These are phyloP conservation scores for Coccyzus lansbergi DNA, from an alignment of 2,797 vertebrate species.

Conservation along the genomic window DNA sequence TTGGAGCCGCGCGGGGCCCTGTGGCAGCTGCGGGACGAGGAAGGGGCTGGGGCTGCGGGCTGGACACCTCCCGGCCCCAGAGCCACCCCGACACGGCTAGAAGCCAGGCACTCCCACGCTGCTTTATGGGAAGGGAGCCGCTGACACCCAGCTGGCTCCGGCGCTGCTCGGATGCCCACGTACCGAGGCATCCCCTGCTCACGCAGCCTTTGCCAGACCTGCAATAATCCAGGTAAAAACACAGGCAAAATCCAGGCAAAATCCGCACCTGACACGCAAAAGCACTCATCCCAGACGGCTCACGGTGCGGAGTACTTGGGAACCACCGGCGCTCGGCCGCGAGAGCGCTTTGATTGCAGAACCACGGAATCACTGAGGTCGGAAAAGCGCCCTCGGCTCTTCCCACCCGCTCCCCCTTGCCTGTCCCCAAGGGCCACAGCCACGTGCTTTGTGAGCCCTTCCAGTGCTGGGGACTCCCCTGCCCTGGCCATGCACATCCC, in stretches of 20 bases:
- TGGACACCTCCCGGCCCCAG: not conserved
- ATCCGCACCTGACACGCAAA: not conserved
- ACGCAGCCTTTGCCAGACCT: not conserved
- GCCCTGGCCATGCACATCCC: not conserved
- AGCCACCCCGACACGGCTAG: accelerated
- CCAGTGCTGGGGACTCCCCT: too few relatives aligned
- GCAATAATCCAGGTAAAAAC: accelerated
- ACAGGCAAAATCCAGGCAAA: too few relatives aligned
- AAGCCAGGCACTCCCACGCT: not conserved
- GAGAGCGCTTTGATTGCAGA: too few relatives aligned
- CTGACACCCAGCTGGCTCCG: accelerated
- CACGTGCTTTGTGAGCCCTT: too few relatives aligned
- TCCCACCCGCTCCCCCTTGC: too few relatives aligned
- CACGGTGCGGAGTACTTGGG: not conserved
- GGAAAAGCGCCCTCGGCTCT: too few relatives aligned
- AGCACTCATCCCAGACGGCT: not conserved
- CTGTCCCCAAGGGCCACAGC: too few relatives aligned
- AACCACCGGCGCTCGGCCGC: not conserved
- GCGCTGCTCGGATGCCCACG: accelerated
- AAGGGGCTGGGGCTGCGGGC: accelerated
- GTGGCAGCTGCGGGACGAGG: accelerated
- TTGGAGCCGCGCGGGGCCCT: accelerated
- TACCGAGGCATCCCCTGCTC: accelerated
- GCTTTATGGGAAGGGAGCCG: accelerated
- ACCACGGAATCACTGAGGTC: too few relatives aligned